Evolutionary conservation across 2,888 invertebrate species (phyloP).

Genomic region (Conus canariensis): DNA sequence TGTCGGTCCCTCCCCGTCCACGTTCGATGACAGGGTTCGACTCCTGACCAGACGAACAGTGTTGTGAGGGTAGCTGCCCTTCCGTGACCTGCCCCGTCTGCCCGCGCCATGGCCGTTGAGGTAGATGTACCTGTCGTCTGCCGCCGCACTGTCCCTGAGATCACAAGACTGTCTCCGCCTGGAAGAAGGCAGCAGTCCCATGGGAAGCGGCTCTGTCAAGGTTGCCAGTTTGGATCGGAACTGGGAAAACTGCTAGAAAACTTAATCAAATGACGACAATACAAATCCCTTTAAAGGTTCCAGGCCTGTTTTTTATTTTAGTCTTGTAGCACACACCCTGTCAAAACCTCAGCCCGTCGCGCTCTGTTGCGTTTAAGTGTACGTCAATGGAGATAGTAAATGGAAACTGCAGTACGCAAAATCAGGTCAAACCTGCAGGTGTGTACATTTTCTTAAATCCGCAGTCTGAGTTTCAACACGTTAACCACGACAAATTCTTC

Average conservation of each 20-base stretch:
- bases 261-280: background rate
- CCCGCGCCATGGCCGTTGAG: background rate
- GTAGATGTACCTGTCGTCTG: background rate
- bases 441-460: background rate
- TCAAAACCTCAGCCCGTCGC: too few species aligned
- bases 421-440: background rate
- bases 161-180: conserved; percentile 23
- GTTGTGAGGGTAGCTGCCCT: background rate
- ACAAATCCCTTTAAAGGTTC: too few species aligned
- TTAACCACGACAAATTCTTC: background rate
- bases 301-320: too few species aligned
- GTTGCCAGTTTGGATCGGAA: background rate
- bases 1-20: background rate
- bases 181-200: conserved; percentile 13
- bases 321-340: too few species aligned
- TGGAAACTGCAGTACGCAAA: background rate
- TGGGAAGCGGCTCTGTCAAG: background rate
- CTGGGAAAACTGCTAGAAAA: background rate
- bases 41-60: background rate
- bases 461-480: too few species aligned
- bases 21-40: background rate
- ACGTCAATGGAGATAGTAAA: too few species aligned
- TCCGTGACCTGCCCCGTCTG: background rate
- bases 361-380: too few species aligned
- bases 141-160: background rate